Conservation (phyloP, 2,113 vertebrate species). For the Polypterus bichir region DNA sequence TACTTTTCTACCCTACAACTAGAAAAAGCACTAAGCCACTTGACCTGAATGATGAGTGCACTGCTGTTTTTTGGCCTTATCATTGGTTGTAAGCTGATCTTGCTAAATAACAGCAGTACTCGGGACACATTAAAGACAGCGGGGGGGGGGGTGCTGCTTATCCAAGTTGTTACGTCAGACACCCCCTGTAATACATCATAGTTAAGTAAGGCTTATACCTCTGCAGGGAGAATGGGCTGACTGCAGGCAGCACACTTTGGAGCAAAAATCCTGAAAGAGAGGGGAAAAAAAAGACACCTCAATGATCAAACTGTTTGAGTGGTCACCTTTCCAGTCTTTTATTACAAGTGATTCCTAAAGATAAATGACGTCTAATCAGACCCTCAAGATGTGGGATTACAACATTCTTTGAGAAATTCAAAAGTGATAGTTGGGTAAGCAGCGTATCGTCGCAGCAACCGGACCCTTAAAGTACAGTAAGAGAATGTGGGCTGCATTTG, state of each 20-base stretch:
- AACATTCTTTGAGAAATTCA: no score
- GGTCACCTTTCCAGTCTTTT: no score
- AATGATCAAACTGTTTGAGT: no score
- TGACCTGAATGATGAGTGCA: no score
- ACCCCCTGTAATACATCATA: constrained; percentile 15
- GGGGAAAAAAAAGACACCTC: constrained; percentile 4
- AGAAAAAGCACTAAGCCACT: background rate
- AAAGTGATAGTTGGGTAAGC: no score
- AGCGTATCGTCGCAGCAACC: background rate
- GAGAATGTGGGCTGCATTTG: no score
- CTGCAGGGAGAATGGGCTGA: constrained; percentile 70
- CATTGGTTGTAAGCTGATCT: no score
- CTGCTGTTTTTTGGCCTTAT: no score
- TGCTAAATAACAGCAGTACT: no score
- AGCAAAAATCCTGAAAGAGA: constrained; percentile 60
- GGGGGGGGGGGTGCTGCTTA: background rate
- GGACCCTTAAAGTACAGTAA: background rate
- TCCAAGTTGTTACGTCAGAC: background rate
- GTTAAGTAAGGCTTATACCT: constrained; percentile 36
- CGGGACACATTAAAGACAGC: background rate
- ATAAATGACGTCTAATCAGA: no score
- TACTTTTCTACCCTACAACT: background rate
- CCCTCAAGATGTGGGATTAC: no score
- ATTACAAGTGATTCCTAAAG: no score
- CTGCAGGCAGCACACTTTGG: constrained; percentile 74